A percentile compares a stretch with the other conserved stretches of the same genome.
phyloP scores from a whole-genome alignment of 2,797 vertebrate species.

The Caiman crocodilus region DNA sequence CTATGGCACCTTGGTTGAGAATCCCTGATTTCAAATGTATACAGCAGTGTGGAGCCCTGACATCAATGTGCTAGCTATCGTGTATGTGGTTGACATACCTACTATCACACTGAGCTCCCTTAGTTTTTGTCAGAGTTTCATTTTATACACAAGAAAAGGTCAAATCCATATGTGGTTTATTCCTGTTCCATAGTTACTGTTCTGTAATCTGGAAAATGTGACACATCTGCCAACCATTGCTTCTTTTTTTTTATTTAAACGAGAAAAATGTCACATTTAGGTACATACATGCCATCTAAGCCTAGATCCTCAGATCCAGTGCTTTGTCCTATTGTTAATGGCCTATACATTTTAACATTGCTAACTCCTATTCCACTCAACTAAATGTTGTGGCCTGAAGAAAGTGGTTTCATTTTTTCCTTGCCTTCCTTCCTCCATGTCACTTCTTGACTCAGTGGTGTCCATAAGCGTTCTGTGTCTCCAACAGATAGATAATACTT shows the following conservation, averaged over 20 bases:
- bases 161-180: background rate
- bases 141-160: background rate
- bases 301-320: background rate
- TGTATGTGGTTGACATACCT: background rate
- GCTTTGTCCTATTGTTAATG: background rate
- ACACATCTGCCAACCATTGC: background rate
- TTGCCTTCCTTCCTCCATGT: background rate
- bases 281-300: background rate
- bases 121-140: background rate
- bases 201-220: background rate
- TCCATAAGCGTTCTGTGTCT: background rate
- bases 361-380: background rate
- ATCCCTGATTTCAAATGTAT: background rate
- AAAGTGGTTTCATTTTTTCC: background rate
- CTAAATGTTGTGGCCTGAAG: background rate
- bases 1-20: background rate
- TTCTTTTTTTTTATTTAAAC: background rate
- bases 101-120: background rate
- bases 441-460: background rate
- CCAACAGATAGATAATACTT: background rate
- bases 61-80: background rate
- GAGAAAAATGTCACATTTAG: background rate
- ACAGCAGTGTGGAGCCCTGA: background rate
- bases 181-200: background rate
- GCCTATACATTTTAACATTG: background rate